A percentile compares a stretch with the other conserved stretches of the same genome.
These are phyloP conservation scores for Micrasema minimum DNA, from an alignment of 1,140 invertebrate genomes.

Conservation along the genomic window DNA sequence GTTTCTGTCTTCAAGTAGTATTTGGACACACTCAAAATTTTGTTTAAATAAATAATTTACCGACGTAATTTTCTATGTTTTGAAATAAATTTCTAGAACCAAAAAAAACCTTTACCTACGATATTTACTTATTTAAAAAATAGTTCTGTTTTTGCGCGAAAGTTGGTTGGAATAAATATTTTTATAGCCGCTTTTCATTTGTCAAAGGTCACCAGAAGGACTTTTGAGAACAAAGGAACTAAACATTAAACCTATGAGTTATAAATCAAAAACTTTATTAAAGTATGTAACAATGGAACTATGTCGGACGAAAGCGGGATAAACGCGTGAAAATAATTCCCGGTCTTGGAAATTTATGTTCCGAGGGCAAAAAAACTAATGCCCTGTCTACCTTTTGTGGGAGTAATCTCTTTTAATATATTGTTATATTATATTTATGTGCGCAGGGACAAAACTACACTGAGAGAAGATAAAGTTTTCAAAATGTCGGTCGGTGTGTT, in stretches of 20 bases:
- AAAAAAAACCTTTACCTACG: too few species aligned
- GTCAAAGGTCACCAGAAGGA: background rate
- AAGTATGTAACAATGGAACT: conserved; percentile 21
- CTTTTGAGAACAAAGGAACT: conserved; percentile 3
- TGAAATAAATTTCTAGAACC: too few species aligned
- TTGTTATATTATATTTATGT: conserved; percentile 10
- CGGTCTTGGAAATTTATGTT: conserved; percentile 2
- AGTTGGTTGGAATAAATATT: too few species aligned
- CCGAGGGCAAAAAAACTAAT: conserved; percentile 23
- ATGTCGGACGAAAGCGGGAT: conserved; percentile 17
- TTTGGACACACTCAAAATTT: too few species aligned
- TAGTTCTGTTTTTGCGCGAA: too few species aligned
- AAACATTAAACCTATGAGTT: conserved; percentile 10
- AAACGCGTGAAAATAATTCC: conserved; percentile 23
- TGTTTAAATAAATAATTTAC: too few species aligned
- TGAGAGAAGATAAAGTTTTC: background rate
- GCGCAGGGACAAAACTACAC: conserved; percentile 3
- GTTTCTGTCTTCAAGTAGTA: too few species aligned
- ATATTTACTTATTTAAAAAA: too few species aligned
- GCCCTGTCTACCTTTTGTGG: conserved; percentile 25
- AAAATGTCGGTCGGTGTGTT: too few species aligned
- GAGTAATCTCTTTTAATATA: conserved; percentile 13
- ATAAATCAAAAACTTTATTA: conserved; percentile 35
- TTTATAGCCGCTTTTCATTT: background rate
- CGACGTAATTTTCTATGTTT: too few species aligned